Conservation (phyloP, 2,797 vertebrate species). For the Macropus fuliginosus region DNA sequence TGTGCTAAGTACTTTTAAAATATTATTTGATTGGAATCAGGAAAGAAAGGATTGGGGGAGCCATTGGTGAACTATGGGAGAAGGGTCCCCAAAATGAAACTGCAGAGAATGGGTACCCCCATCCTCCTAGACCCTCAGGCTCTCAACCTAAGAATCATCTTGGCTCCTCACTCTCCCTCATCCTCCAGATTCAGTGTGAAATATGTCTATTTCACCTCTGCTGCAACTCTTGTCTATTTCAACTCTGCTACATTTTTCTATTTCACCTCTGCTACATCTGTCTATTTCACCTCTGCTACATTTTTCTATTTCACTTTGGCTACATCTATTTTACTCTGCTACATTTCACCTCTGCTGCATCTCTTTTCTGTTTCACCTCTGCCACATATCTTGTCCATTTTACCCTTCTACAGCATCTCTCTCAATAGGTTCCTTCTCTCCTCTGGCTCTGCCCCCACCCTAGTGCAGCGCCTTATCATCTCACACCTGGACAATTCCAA, state of each 20-base stretch:
- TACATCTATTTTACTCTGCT: background rate
- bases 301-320: background rate
- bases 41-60: background rate
- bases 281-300: background rate
- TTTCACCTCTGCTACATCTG: no score
- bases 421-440: background rate
- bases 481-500: background rate
- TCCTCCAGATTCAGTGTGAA: background rate
- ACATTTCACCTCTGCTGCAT: no score
- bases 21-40: background rate
- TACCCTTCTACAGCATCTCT: background rate
- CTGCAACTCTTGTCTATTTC: no score
- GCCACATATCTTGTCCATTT: no score
- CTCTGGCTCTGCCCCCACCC: background rate
- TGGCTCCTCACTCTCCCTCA: background rate
- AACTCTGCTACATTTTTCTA: no score
- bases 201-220: no score
- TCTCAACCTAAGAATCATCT: background rate
- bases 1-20: background rate
- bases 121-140: no score
- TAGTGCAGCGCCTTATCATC: background rate
- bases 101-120: background rate
- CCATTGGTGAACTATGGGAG: background rate
- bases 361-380: no score
- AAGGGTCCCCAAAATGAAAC: background rate